Percentiles rank a stretch among this genome's conserved stretches.
phyloP scores from a whole-genome alignment of 2,888 invertebrate genomes.

The Plebejus anna region DNA sequence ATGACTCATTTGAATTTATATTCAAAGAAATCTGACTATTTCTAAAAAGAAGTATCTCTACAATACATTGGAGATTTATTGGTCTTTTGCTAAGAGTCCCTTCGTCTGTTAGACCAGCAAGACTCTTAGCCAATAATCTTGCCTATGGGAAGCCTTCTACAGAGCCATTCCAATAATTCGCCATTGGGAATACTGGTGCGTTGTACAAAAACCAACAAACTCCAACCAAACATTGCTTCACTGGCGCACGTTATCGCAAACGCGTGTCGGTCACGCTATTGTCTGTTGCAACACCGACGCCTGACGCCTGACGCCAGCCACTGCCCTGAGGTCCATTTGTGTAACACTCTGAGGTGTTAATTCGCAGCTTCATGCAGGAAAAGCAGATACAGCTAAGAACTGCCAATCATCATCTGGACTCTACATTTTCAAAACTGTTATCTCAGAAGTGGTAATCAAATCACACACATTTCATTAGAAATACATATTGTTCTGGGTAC shows the following conservation, averaged over 20 bases:
- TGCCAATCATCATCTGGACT: neutral
- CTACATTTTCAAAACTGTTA: neutral
- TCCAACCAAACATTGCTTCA: slow-evolving; percentile 20
- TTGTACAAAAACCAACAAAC: slow-evolving; percentile 15
- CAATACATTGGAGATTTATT: neutral
- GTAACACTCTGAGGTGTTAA: neutral
- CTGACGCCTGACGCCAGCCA: neutral
- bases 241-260: slow-evolving; percentile 20
- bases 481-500: too few species aligned
- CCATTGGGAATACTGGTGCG: neutral
- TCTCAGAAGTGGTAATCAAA: neutral
- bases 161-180: neutral
- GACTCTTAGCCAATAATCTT: neutral
- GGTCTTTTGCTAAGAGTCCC: neutral
- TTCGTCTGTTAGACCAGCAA: too few species aligned
- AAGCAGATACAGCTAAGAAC: neutral
- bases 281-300: slow-evolving; percentile 26
- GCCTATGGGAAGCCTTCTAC: neutral
- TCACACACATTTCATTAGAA: too few species aligned
- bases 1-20: neutral
- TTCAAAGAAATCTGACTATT: neutral
- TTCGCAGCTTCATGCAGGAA: neutral
- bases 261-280: slow-evolving; percentile 28
- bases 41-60: neutral
- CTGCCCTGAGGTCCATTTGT: slow-evolving; percentile 10